Evolutionary conservation across 2,888 invertebrate species (phyloP).

Genomic region (Clivina fossor): DNA sequence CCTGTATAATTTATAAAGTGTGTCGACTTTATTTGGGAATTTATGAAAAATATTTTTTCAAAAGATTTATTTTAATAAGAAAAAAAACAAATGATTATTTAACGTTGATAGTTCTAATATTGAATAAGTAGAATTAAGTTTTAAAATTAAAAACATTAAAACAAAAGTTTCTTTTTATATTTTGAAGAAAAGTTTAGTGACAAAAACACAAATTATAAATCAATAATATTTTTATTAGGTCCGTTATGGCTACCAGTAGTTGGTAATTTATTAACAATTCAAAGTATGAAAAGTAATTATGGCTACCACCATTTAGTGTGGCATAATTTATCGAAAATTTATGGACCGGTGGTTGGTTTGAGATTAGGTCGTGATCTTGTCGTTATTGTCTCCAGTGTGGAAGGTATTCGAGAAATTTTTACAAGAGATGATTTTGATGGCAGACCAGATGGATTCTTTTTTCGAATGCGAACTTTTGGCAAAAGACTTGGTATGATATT

Average conservation of each 20-base stretch:
- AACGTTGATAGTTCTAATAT: no score
- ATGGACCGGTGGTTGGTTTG: slow-evolving; percentile 68
- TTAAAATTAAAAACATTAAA: no score
- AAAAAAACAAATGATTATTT: no score
- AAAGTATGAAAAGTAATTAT: slow-evolving; percentile 47
- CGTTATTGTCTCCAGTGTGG: slow-evolving; percentile 63
- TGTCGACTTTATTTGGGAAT: no score
- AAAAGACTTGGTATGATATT: slow-evolving; percentile 61
- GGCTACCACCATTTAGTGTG: slow-evolving; percentile 64
- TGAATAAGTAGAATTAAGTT: no score
- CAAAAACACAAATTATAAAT: background rate
- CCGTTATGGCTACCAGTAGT: slow-evolving; percentile 60
- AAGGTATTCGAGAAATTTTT: slow-evolving; percentile 64
- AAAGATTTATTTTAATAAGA: no score
- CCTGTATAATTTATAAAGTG: no score
- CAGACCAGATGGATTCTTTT: slow-evolving; percentile 71
- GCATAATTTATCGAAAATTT: slow-evolving; percentile 58
- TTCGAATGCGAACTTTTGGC: slow-evolving; percentile 66
- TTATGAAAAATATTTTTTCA: no score
- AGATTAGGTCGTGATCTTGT: slow-evolving; percentile 64
- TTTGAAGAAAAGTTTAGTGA: background rate
- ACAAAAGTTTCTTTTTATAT: no score
- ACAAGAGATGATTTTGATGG: slow-evolving; percentile 67
- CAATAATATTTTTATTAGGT: slow-evolving; percentile 49
- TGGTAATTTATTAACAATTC: slow-evolving; percentile 55